Conservation (phyloP, 92 coral and sea anemone species). For the Zoanthus sansibaricus region DNA sequence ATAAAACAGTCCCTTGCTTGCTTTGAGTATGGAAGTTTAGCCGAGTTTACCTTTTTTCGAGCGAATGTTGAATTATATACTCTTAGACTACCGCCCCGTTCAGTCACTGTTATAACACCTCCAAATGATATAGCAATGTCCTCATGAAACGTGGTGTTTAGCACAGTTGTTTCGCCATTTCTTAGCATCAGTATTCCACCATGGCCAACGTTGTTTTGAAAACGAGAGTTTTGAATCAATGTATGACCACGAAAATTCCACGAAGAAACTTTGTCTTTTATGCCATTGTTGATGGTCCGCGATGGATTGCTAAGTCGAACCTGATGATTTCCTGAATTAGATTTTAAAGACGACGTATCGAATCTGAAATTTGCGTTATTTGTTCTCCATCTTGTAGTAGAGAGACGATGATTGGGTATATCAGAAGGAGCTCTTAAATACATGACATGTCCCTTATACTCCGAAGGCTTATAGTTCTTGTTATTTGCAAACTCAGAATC, state of each 20-base stretch:
- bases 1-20: too few relatives aligned
- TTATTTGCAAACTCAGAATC: neutral
- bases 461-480: neutral
- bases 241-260: slow-evolving; percentile 14
- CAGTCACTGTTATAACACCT: slow-evolving; percentile 41
- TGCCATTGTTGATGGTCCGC: neutral
- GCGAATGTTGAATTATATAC: too few relatives aligned
- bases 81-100: neutral
- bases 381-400: neutral
- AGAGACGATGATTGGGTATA: neutral
- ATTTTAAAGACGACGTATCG: neutral
- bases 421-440: neutral
- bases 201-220: too few relatives aligned
- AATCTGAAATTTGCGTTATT: neutral
- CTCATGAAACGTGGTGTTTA: neutral
- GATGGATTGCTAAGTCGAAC: neutral
- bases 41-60: too few relatives aligned
- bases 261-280: neutral
- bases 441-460: neutral
- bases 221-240: too few relatives aligned
- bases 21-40: too few relatives aligned
- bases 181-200: too few relatives aligned
- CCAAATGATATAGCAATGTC: slow-evolving; percentile 37
- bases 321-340: too few relatives aligned
- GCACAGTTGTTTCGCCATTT: too few relatives aligned